Evolutionary conservation across 1,140 invertebrate genomes (phyloP), one percentile per base, ranked within the genome.

Genomic region (Anastrepha obliqua): DNA sequence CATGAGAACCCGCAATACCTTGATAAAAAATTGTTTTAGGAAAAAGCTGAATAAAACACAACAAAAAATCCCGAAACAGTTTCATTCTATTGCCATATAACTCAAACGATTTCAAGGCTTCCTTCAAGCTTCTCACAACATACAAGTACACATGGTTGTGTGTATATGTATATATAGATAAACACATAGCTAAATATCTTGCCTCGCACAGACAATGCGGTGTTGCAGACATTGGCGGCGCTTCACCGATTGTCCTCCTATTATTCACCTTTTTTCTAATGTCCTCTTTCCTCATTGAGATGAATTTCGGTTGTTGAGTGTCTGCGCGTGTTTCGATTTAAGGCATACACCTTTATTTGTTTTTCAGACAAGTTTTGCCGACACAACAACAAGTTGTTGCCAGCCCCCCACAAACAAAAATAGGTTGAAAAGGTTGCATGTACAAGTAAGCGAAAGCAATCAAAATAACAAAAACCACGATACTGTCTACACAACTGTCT

Each of bases 181-280:
- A 4, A 17, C 60, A 62, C 15, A 17, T n/a, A 62, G 60, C n/a
- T 13, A 62, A 62, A 62, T 62, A 62, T 17, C 15, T 62, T 5
- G 60, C 15, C 1, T 15, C 0, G 9, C 70, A 51, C 11, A 29
- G 13, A 3, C 70, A 51, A 44, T 47, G 39, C 42, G 70, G 42
- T 39, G 39, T 81, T 20, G 74, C 74, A 55, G 55, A 81, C 13
- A 51, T 81, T 55, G 74, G 74, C 47, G 74, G 74, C 47, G 74
- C 74, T 81, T 55, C 17, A 6, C 74, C n/a, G 20, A 81, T 81
- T 81, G 74, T 55, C 42, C 51, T 81, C 74, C 74, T 81, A 81
- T 81, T 81, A 81, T 81, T 15, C 47, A 81, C 47, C n/a, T 81
- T 81, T 74, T 74, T 81, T 81, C 74, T 81, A 81, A 81, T 81